Evolutionary conservation across 2,797 vertebrate species (phyloP).

Genomic region (Amniataba percoides): DNA sequence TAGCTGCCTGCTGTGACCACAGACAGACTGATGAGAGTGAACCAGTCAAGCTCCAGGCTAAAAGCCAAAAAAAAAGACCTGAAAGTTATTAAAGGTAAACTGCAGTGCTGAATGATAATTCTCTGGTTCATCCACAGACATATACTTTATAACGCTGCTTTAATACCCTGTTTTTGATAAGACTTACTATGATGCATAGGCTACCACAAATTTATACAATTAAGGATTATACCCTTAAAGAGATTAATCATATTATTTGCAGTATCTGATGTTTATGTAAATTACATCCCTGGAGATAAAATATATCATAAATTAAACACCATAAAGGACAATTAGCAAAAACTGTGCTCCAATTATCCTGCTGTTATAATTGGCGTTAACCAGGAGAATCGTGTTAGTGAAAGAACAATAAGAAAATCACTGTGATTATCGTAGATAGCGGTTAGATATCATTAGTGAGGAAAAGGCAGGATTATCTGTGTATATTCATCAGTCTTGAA

Average conservation of each 20-base stretch:
- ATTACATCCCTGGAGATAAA: conserved; percentile 30
- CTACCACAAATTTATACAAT: conserved; percentile 1
- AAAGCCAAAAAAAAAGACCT: neutral
- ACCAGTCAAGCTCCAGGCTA: neutral
- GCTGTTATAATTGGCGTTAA: conserved; percentile 48
- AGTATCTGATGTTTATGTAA: conserved; percentile 8
- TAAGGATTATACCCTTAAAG: conserved; percentile 1
- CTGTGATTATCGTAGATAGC: conserved; percentile 69
- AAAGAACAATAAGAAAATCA: conserved; percentile 72
- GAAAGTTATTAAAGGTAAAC: neutral
- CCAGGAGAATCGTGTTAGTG: conserved; percentile 55
- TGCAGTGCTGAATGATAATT: neutral
- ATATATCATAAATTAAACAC: conserved; percentile 25
- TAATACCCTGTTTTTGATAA: neutral
- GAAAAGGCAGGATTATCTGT: conserved; percentile 51
- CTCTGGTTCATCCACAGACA: neutral
- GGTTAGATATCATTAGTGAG: conserved; percentile 70
- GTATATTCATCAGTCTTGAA: conserved; percentile 62
- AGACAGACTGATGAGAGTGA: neutral
- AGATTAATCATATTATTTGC: neutral
- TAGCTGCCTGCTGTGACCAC: neutral
- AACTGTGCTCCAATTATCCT: conserved; percentile 51
- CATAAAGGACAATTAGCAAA: conserved; percentile 49
- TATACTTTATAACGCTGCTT: neutral
- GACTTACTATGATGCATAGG: neutral